Percentiles rank a stretch among this genome's conserved stretches.
Evolutionary conservation across 2,113 vertebrate genomes (phyloP).

Genomic region (Prolemur simus): DNA sequence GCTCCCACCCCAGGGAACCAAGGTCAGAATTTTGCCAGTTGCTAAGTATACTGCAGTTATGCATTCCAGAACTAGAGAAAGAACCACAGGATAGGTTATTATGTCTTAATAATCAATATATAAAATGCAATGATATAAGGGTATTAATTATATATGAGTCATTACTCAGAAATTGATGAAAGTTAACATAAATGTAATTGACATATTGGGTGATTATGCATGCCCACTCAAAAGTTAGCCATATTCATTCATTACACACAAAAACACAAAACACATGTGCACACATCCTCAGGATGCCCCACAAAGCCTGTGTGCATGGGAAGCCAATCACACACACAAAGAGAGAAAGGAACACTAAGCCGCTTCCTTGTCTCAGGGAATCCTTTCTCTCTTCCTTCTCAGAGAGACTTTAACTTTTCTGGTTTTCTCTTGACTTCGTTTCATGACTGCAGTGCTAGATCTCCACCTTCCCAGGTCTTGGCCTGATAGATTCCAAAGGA

Average conservation of each 20-base stretch:
- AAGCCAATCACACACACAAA: background rate
- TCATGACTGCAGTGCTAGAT: background rate
- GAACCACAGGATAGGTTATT: background rate
- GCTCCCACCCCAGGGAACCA: background rate
- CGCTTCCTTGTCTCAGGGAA: background rate
- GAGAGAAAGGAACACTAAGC: background rate
- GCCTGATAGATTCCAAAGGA: background rate
- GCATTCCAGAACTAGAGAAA: background rate
- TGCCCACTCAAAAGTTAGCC: background rate
- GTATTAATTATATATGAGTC: background rate
- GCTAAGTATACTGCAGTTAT: background rate
- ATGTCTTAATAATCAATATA: background rate
- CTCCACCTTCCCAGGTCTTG: background rate
- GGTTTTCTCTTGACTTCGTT: background rate
- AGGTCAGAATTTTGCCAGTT: background rate
- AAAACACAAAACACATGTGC: background rate
- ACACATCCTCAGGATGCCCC: background rate
- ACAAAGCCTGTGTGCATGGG: background rate
- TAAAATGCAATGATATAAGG: background rate
- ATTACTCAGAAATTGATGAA: background rate
- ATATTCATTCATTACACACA: background rate
- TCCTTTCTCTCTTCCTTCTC: background rate
- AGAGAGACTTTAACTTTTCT: background rate
- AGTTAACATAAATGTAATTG: background rate
- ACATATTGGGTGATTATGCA: background rate